Percentiles rank a stretch among this genome's conserved stretches.
Conservation (phyloP, 2,888 invertebrate genomes). For the Stomorhina lunata region DNA sequence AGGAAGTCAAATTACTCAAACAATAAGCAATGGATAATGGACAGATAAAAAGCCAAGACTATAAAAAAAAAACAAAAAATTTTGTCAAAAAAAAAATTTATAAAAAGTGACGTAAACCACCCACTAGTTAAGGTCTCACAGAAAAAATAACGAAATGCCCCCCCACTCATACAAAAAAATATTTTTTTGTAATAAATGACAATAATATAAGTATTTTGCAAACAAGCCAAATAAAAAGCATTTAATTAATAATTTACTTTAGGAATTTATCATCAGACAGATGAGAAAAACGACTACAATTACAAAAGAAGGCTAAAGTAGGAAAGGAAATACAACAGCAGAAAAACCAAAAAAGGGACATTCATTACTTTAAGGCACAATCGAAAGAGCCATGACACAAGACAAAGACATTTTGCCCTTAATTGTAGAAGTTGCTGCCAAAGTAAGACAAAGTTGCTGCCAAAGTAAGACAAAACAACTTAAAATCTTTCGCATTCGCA, state of each 20-base stretch:
- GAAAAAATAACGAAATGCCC: not conserved
- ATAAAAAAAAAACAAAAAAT: not conserved
- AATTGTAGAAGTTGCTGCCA: not conserved
- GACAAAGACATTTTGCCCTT: constrained; percentile 17
- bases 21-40: not conserved
- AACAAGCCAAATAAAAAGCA: constrained; percentile 53
- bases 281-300: not conserved
- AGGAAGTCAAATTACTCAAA: not conserved
- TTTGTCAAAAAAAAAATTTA: not conserved
- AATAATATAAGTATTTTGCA: constrained; percentile 40
- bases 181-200: constrained; percentile 17
- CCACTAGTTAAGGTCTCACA: not conserved
- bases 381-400: constrained; percentile 8
- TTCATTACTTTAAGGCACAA: not conserved
- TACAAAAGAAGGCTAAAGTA: too few species aligned
- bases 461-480: constrained; percentile 48
- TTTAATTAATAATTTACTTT: constrained; percentile 53
- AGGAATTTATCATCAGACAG: constrained; percentile 33
- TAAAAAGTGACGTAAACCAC: not conserved
- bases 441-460: not conserved
- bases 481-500: not conserved
- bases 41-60: not conserved
- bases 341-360: not conserved
- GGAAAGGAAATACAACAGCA: not conserved
- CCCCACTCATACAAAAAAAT: not conserved